Percentiles rank a stretch among this genome's conserved stretches.
phyloP scores from a whole-genome alignment of 1,140 invertebrate species.

The Papilio glaucus region DNA sequence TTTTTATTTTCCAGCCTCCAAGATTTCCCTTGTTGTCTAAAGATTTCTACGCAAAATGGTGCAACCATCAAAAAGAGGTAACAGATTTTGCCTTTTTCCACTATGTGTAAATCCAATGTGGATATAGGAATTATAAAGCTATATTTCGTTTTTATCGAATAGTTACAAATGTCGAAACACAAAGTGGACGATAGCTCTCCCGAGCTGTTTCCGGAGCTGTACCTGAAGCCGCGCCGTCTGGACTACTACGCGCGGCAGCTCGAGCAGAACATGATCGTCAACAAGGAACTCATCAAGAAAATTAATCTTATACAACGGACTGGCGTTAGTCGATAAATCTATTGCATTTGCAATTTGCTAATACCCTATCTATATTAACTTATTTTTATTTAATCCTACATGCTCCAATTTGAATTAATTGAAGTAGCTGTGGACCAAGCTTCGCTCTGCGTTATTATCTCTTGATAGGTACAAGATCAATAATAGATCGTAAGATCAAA shows the following conservation, averaged over 20 bases:
- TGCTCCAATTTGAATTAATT: no score
- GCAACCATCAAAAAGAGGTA: conserved; percentile 78
- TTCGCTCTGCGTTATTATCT: no score
- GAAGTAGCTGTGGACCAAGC: no score
- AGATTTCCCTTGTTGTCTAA: conserved; percentile 68
- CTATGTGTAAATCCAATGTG: no score
- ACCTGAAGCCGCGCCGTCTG: conserved; percentile 71
- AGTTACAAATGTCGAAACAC: conserved; percentile 67
- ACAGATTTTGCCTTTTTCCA: neutral
- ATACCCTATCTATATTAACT: no score
- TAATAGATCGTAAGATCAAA: no score
- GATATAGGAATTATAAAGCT: neutral
- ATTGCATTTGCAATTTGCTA: no score
- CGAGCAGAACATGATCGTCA: conserved; percentile 74
- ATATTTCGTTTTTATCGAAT: conserved; percentile 19
- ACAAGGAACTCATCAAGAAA: conserved; percentile 72
- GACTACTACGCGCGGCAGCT: conserved; percentile 71
- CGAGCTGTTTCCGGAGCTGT: conserved; percentile 72
- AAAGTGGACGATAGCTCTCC: conserved; percentile 71
- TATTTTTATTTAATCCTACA: no score
- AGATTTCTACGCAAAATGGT: conserved; percentile 72
- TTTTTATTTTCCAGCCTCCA: conserved; percentile 61
- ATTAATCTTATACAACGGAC: conserved; percentile 76
- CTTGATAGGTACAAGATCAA: no score
- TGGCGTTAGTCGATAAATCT: conserved; percentile 58